These are phyloP conservation scores for Achatina immaculata DNA, from an alignment of 1,140 invertebrate species.

Conservation along the genomic window DNA sequence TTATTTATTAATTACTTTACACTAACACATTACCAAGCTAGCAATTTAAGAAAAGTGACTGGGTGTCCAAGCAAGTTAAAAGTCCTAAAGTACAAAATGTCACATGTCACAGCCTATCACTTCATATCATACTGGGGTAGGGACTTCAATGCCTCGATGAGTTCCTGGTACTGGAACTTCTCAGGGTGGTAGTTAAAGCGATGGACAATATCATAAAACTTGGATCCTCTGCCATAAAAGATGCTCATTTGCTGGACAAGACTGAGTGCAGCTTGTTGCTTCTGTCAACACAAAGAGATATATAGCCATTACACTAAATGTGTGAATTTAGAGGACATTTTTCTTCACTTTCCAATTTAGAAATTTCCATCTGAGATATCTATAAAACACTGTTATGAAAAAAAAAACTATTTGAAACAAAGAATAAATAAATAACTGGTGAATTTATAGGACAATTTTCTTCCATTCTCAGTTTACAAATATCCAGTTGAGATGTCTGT, in stretches of 20 bases:
- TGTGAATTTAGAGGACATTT: no score
- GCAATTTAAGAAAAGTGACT: no score
- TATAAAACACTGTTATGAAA: not conserved
- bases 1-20: no score
- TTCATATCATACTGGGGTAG: slow-evolving; percentile 32
- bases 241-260: slow-evolving; percentile 54
- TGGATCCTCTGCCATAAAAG: slow-evolving; percentile 48
- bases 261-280: slow-evolving; percentile 49
- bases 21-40: no score
- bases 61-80: no score
- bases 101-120: no score
- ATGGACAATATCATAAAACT: slow-evolving; percentile 49
- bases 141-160: slow-evolving; percentile 52
- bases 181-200: slow-evolving; percentile 54
- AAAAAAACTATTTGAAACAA: not conserved
- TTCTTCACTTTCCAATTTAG: no score
- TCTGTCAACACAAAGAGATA: slow-evolving; percentile 45
- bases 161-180: slow-evolving; percentile 52
- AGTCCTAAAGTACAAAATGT: no score
- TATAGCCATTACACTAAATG: no score
- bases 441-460: not conserved
- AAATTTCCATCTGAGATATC: no score
- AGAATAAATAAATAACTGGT: not conserved
- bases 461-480: not conserved
- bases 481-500: no score